Base-by-base conservation (phyloP, 2,113 vertebrate genomes). In the Deroptyus accipitrinus region DNA sequence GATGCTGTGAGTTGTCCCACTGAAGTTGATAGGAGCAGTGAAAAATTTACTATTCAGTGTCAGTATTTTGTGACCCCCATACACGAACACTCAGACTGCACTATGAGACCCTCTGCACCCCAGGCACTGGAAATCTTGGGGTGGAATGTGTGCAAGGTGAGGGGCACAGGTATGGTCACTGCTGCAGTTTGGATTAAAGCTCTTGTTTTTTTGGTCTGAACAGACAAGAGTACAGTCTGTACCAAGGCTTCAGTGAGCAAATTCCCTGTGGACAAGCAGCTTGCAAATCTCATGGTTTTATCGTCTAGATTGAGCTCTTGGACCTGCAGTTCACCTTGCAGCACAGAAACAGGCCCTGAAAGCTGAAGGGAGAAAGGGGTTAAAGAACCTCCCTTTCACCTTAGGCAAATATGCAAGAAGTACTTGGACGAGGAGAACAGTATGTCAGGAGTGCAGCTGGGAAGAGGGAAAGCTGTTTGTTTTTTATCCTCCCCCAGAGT, bases 301-400 rank as follows among this genome's bases (percentile, higher is more conserved):
- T 31, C 2, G 0, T 18, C 44, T n/a, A 27, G 27, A 31, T 42
- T 13, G 55, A 33, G 46, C 52, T n/a, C 79, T 39, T 6, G 28
- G 9, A 3, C 5, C 59, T 37, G n/a, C 49, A 28, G 72, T 48
- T 86, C 17, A 10, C 37, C 52, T 13, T 23, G 39, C 63, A 74
- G 80, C 24, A n/a, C 54, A 28, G 27, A 16, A 52, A 39, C 0
- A 44, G 61, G 18, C 31, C 0, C 39, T 4, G 85, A 49, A 28
- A 37, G 31, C 79, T 44, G 76, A 11, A 23, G 39, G 39, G 13
- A 23, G 17, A 48, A 48, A 52, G 37, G 88, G 88, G 92, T 93
- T 92, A 88, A 96, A 93, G 61, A 86, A 33, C 73, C 30, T 93
- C 88, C 73, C 91, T 94, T 88, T 90, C 63, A 92, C 91, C 94